Evolutionary conservation across 2,888 invertebrate genomes (phyloP).

Genomic region (Ennomos fuscantarius): DNA sequence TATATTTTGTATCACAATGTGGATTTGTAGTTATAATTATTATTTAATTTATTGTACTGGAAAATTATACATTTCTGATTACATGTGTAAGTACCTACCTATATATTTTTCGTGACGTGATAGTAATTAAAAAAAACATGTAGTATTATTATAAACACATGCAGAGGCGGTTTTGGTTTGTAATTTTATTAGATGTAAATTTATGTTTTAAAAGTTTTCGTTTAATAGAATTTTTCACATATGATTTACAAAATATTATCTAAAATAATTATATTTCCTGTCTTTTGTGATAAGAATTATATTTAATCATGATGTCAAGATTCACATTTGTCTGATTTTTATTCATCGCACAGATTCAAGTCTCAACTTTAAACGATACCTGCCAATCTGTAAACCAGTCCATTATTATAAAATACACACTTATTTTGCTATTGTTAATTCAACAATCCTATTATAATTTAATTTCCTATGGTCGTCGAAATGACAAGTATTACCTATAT

Average conservation of each 20-base stretch:
- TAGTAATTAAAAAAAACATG: constrained; percentile 76
- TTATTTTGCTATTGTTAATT: constrained; percentile 25
- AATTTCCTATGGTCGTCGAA: constrained; percentile 20
- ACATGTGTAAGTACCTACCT: constrained; percentile 75
- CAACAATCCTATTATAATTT: constrained; percentile 5
- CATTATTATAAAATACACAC: constrained; percentile 17
- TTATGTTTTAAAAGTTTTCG: constrained; percentile 52
- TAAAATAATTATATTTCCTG: constrained; percentile 34
- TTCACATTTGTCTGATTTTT: constrained; percentile 5
- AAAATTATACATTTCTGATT: constrained; percentile 73
- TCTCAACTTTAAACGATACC: constrained; percentile 2
- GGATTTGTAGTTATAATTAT: constrained; percentile 67
- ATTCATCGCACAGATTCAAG: not conserved
- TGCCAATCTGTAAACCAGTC: constrained; percentile 22
- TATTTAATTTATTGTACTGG: constrained; percentile 68
- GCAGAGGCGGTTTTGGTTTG: constrained; percentile 72
- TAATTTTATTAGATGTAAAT: constrained; percentile 58
- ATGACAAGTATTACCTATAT: constrained; percentile 3
- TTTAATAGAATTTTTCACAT: constrained; percentile 56
- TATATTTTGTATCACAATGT: constrained; percentile 61
- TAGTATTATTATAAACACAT: constrained; percentile 69
- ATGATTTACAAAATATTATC: not conserved
- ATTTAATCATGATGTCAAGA: constrained; percentile 4
- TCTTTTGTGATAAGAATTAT: constrained; percentile 63
- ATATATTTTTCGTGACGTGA: constrained; percentile 76